phyloP scores from a whole-genome alignment of 2,113 vertebrate genomes.

The Solea senegalensis region DNA sequence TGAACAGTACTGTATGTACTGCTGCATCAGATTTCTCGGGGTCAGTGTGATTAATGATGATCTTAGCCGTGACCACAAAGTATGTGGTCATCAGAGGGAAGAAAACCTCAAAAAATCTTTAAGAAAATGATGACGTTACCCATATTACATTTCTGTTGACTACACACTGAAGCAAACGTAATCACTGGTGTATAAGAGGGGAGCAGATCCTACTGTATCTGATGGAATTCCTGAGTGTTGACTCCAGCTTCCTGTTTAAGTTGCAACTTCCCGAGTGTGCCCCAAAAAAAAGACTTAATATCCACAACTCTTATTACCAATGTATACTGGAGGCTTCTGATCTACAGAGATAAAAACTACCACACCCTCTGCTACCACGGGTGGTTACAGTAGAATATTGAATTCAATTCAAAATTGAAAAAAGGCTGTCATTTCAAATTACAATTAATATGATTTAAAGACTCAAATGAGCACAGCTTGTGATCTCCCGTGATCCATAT shows the following conservation, averaged over 20 bases:
- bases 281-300: slow-evolving; percentile 34
- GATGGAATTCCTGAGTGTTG: slow-evolving; percentile 73
- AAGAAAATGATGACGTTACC: no score
- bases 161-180: slow-evolving; percentile 3
- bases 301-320: slow-evolving; percentile 13
- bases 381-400: background rate
- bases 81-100: background rate
- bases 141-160: background rate
- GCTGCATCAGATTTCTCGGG: background rate
- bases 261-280: slow-evolving; percentile 71
- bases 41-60: background rate
- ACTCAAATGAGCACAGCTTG: no score
- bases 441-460: no score
- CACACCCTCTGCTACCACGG: background rate
- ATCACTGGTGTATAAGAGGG: slow-evolving; percentile 18
- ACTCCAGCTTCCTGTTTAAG: slow-evolving; percentile 79
- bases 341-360: slow-evolving; percentile 11
- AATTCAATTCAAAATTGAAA: no score
- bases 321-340: background rate
- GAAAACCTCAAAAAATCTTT: no score
- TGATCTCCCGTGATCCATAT: no score
- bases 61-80: background rate
- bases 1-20: background rate
- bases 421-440: no score
- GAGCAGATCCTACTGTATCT: slow-evolving; percentile 50